Evolutionary conservation across 2,797 vertebrate species (phyloP).

Genomic region (Prunella strophiata): DNA sequence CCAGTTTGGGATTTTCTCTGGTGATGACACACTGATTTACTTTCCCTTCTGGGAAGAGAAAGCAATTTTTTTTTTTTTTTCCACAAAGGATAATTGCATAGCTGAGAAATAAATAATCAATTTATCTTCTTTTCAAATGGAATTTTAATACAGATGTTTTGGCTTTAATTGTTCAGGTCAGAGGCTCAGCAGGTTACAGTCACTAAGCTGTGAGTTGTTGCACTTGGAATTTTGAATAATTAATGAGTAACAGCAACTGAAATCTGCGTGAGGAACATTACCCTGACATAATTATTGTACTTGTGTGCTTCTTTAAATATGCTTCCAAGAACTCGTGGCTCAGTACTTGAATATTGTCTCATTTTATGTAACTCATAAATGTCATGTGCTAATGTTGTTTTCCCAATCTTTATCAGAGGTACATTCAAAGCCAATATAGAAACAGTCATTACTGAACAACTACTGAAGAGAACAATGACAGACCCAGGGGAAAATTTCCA

Average conservation of each 20-base stretch:
- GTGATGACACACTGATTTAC: background rate
- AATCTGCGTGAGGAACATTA: background rate
- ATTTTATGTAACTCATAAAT: conserved; percentile 9
- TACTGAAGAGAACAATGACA: background rate
- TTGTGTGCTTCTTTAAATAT: background rate
- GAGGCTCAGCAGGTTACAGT: background rate
- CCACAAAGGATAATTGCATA: background rate
- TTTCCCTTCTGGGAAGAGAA: background rate
- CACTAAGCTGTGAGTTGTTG: background rate
- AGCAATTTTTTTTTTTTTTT: background rate
- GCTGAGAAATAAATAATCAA: background rate
- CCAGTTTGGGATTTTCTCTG: background rate
- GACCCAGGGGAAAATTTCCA: background rate
- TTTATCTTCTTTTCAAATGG: background rate
- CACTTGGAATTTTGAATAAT: conserved; percentile 21
- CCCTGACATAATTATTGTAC: background rate
- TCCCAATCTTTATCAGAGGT: background rate
- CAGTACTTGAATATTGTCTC: background rate
- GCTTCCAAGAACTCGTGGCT: background rate
- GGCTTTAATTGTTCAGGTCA: background rate
- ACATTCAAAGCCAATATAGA: background rate
- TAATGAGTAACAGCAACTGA: conserved; percentile 25
- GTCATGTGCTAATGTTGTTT: background rate
- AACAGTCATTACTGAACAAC: background rate
- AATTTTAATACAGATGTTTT: background rate